Percentiles rank a stretch among this genome's conserved stretches.
Conservation (phyloP, 2,888 invertebrate species). For the Amphipoea lucens region DNA sequence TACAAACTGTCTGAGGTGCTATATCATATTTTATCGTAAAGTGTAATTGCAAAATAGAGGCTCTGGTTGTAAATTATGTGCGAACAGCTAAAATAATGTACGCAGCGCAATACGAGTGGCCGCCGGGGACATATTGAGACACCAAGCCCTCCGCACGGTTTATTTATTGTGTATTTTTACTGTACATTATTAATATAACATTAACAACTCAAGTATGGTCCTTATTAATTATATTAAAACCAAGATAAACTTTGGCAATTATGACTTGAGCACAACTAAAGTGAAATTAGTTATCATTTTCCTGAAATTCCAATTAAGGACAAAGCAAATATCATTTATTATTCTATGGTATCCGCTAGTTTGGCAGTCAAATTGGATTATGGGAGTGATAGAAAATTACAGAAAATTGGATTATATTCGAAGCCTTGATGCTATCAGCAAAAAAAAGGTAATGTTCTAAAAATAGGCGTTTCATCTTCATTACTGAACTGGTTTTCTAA, state of each 20-base stretch:
- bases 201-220: background rate
- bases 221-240: conserved; percentile 29
- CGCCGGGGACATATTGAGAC: conserved; percentile 78
- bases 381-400: conserved; percentile 28
- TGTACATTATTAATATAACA: conserved; percentile 4
- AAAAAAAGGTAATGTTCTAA: conserved; percentile 38
- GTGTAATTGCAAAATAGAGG: conserved; percentile 72
- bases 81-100: conserved; percentile 76
- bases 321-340: conserved; percentile 20
- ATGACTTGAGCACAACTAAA: conserved; percentile 7
- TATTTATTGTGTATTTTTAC: conserved; percentile 71
- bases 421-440: conserved; percentile 13
- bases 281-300: conserved; percentile 18
- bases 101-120: conserved; percentile 73
- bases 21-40: conserved; percentile 63
- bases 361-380: conserved; percentile 25
- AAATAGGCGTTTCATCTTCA: conserved; percentile 53
- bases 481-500: conserved; percentile 42
- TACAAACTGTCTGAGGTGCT: conserved; percentile 50
- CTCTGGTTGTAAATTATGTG: conserved; percentile 78
- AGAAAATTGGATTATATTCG: conserved; percentile 32
- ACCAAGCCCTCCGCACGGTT: conserved; percentile 67
- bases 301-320: conserved; percentile 30
- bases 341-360: conserved; percentile 16
- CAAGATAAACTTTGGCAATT: background rate